These are phyloP conservation scores for Siniperca chuatsi DNA, from an alignment of 2,113 vertebrate genomes.

Conservation along the genomic window DNA sequence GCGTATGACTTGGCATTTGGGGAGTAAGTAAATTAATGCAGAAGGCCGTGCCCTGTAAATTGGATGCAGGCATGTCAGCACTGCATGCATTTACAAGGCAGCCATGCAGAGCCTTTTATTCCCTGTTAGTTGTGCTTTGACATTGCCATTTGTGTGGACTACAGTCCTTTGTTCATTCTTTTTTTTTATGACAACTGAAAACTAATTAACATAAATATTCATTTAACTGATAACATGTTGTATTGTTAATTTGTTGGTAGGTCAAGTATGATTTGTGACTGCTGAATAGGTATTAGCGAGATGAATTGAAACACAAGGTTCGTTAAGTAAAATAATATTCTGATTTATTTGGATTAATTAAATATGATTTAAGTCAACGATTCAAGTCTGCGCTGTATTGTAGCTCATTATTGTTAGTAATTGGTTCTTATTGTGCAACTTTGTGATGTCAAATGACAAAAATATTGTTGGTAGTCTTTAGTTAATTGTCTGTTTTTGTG, in stretches of 20 bases:
- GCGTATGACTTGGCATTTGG: not conserved
- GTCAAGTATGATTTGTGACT: slow-evolving; percentile 27
- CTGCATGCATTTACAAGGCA: not conserved
- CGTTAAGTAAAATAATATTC: slow-evolving; percentile 17
- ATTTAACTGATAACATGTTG: slow-evolving; percentile 9
- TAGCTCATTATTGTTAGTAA: not conserved
- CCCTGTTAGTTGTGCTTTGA: slow-evolving; percentile 16
- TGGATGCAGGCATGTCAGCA: slow-evolving; percentile 15
- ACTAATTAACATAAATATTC: slow-evolving; percentile 21
- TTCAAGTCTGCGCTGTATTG: not conserved
- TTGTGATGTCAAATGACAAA: not conserved
- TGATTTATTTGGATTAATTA: slow-evolving; percentile 31
- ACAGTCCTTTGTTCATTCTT: slow-evolving; percentile 9
- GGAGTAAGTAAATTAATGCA: slow-evolving; percentile 20
- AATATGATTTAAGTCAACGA: not conserved
- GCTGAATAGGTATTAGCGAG: slow-evolving; percentile 1
- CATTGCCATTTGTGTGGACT: not conserved
- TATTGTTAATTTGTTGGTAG: slow-evolving; percentile 5
- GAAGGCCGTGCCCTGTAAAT: slow-evolving; percentile 16
- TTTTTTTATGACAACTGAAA: slow-evolving; percentile 24
- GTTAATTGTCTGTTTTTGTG: not conserved
- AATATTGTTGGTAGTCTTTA: not conserved
- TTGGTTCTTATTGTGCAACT: not conserved
- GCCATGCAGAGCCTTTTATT: slow-evolving; percentile 19
- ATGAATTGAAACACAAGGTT: slow-evolving; percentile 10